Evolutionary conservation across 2,113 vertebrate genomes (phyloP), one percentile per base, ranked within the genome.

Genomic region (Cairina moschata): DNA sequence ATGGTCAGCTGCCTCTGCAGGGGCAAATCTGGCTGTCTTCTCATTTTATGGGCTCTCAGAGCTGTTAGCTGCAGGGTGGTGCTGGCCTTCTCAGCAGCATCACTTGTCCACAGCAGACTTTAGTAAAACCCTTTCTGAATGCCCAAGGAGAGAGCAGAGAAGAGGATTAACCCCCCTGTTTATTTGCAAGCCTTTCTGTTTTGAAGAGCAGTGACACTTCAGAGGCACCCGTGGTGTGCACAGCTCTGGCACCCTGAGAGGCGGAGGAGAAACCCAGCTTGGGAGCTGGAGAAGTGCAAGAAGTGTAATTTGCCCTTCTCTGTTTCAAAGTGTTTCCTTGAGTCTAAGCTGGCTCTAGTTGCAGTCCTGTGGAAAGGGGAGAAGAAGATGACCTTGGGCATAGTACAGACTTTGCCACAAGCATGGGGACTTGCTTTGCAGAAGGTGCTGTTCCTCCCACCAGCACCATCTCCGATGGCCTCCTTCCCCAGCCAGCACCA

Each of bases 1-100:
- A 6, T 2, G 34, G 13, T 55, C 20, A 9, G 8, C 7, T 22
- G 38, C 31, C 71, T 54, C 58, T 48, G 32, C 71, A 25, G 48
- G 21, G 10, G 36, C 85, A 76, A 73, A 79, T 7, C 34, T 15
- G 50, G 25, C 16, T 56, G 85, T 73, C 17, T 58, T 28, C 9
- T 1, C 6, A 25, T 42, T 92, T 84, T 3, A 29, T 34, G 69
- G 73, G 12, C 75, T 9, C 60, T 28, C 54, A 50, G 68, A 71
- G 83, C 79, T 76, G 1, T 11, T 3, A n/a, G 62, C 1, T 2
- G 0, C 38, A 21, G 2, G 31, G 59, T n/a, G 65, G 4, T 4
- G 55, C 42, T 74, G 87, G 48, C 69, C 46, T 38, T 52, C 28
- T 1, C 48, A 48, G 66, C 66, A 52, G 40, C 62, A 17, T 17